Conservation (phyloP, 2,888 invertebrate species). For the Cataglyphis livida region DNA sequence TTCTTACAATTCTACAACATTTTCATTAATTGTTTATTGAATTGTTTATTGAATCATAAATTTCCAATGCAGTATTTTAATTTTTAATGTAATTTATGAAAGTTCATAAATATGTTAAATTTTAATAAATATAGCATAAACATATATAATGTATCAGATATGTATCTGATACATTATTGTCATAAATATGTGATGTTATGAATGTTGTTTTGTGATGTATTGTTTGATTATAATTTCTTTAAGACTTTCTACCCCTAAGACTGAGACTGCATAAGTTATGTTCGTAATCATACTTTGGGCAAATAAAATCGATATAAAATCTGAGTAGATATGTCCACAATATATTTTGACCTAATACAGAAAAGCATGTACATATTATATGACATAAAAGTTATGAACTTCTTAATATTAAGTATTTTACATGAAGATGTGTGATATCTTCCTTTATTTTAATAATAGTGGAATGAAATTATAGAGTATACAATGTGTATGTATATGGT, state of each 20-base stretch:
- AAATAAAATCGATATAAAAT: slow-evolving; percentile 63
- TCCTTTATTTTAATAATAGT: slow-evolving; percentile 81
- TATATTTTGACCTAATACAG: slow-evolving; percentile 34
- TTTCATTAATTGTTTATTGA: slow-evolving; percentile 49
- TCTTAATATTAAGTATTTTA: slow-evolving; percentile 49
- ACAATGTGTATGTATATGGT: slow-evolving; percentile 68
- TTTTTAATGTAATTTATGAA: slow-evolving; percentile 43
- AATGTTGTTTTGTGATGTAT: slow-evolving; percentile 41
- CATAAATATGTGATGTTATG: not conserved
- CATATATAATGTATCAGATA: not conserved
- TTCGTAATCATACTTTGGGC: slow-evolving; percentile 63
- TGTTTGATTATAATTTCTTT: slow-evolving; percentile 44
- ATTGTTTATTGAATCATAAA: slow-evolving; percentile 20
- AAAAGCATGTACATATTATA: slow-evolving; percentile 25
- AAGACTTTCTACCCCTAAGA: slow-evolving; percentile 71
- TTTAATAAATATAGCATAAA: slow-evolving; percentile 13
- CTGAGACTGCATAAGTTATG: slow-evolving; percentile 76
- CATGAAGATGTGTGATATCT: slow-evolving; percentile 66
- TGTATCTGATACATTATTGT: slow-evolving; percentile 11
- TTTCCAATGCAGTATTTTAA: slow-evolving; percentile 52
- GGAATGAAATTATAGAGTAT: slow-evolving; percentile 82
- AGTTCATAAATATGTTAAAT: slow-evolving; percentile 54
- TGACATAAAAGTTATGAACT: slow-evolving; percentile 38
- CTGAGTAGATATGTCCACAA: slow-evolving; percentile 32
- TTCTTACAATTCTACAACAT: slow-evolving; percentile 61